phyloP scores from a whole-genome alignment of 2,797 vertebrate genomes.

The Cryptoprocta ferox region DNA sequence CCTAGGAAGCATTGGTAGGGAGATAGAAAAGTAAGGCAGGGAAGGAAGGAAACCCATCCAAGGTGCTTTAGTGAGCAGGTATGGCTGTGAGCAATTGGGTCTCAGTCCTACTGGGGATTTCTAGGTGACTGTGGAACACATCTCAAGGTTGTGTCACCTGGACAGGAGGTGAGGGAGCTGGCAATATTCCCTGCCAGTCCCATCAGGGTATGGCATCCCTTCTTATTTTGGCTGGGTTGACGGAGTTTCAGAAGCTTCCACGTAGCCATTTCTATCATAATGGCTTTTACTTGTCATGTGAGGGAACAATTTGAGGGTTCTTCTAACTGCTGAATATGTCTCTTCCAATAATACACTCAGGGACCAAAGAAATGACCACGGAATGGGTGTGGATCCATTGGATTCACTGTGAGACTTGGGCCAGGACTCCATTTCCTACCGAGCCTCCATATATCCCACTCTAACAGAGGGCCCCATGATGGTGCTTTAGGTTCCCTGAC shows the following conservation, averaged over 20 bases:
- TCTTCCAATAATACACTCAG: neutral
- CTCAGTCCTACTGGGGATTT: neutral
- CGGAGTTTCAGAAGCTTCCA: neutral
- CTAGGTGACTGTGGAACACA: neutral
- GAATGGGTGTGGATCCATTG: neutral
- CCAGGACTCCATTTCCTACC: neutral
- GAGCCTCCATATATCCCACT: neutral
- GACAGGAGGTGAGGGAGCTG: neutral
- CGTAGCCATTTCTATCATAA: neutral
- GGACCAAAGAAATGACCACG: neutral
- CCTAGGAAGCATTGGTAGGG: neutral
- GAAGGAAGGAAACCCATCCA: neutral
- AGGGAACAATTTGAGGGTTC: neutral
- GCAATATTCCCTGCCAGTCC: neutral
- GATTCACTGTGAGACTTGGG: neutral
- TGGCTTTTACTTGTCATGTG: neutral
- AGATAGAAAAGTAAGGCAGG: neutral
- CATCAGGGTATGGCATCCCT: neutral
- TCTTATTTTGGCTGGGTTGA: neutral
- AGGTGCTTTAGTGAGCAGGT: neutral
- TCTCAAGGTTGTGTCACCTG: neutral
- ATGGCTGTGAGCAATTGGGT: neutral
- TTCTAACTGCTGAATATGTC: neutral
- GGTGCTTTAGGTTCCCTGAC: neutral
- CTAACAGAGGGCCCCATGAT: neutral